Evolutionary conservation across 2,888 invertebrate species (phyloP).

Genomic region (Autographa pulchrina): DNA sequence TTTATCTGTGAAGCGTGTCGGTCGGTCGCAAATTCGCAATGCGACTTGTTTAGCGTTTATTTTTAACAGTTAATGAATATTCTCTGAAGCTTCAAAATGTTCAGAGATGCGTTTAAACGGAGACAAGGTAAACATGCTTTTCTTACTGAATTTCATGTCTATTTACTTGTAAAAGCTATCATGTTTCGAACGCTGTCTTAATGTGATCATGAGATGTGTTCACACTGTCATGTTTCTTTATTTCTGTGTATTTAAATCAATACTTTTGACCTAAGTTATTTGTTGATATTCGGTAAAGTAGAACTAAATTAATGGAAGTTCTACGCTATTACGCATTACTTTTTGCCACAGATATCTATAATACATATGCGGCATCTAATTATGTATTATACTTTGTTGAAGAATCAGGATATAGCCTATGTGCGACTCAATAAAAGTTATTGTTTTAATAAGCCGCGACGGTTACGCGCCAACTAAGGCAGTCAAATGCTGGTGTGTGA

Average conservation of each 20-base stretch:
- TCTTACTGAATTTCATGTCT: background rate
- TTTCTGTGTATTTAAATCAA: constrained; percentile 32
- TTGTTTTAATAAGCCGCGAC: constrained; percentile 1
- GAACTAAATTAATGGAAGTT: background rate
- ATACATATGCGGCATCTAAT: background rate
- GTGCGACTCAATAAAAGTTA: background rate
- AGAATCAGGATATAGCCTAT: background rate
- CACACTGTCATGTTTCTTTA: constrained; percentile 15
- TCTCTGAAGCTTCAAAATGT: constrained; percentile 41
- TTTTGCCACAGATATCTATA: background rate
- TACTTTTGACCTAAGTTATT: constrained; percentile 10
- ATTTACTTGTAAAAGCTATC: constrained; percentile 1
- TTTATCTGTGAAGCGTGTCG: constrained; percentile 32
- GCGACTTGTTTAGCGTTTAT: constrained; percentile 47
- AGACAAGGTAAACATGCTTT: constrained; percentile 32
- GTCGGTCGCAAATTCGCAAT: constrained; percentile 41
- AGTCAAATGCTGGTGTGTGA: background rate
- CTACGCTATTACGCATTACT: constrained; percentile 9
- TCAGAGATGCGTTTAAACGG: constrained; percentile 25
- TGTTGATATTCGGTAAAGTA: background rate
- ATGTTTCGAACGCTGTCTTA: background rate
- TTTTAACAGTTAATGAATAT: constrained; percentile 26
- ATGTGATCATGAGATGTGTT: constrained; percentile 14
- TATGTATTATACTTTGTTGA: background rate
- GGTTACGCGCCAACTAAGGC: background rate